These are phyloP conservation scores for Potamilus streckersoni DNA, from an alignment of 1,140 invertebrate species.

Conservation along the genomic window DNA sequence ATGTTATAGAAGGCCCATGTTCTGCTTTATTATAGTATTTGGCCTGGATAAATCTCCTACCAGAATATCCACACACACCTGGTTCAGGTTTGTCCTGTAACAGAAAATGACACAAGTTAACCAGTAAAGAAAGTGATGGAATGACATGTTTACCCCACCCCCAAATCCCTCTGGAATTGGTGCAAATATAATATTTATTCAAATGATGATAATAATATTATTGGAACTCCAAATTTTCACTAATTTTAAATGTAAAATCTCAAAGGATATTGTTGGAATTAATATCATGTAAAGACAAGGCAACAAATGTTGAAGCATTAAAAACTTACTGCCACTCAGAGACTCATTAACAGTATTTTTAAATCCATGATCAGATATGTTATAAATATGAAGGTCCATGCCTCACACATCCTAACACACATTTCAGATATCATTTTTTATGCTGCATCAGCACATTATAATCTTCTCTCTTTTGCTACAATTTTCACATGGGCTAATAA, in stretches of 20 bases:
- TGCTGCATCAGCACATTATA: too few relatives aligned
- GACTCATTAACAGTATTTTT: too few relatives aligned
- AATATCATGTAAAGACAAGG: too few relatives aligned
- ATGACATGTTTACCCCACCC: background rate
- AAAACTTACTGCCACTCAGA: too few relatives aligned
- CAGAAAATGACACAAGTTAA: constrained; percentile 59
- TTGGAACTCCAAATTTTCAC: too few relatives aligned
- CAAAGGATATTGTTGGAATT: background rate
- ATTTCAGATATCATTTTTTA: too few relatives aligned
- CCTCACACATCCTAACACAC: too few relatives aligned
- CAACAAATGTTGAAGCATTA: too few relatives aligned
- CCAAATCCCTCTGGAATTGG: background rate
- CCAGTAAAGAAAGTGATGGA: background rate
- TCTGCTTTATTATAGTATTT: constrained; percentile 55
- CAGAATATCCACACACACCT: constrained; percentile 95
- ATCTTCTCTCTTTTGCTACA: too few relatives aligned
- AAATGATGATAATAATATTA: background rate
- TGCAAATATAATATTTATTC: background rate
- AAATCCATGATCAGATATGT: too few relatives aligned
- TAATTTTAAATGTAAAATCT: background rate
- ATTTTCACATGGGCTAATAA: too few relatives aligned
- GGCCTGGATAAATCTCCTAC: constrained; percentile 69
- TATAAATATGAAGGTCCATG: too few relatives aligned
- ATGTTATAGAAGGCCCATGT: constrained; percentile 60
- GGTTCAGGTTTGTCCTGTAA: constrained; percentile 93